Evolutionary conservation across 2,797 vertebrate genomes (phyloP), one percentile per base, ranked within the genome.

Genomic region (Acanthurus lineatus): DNA sequence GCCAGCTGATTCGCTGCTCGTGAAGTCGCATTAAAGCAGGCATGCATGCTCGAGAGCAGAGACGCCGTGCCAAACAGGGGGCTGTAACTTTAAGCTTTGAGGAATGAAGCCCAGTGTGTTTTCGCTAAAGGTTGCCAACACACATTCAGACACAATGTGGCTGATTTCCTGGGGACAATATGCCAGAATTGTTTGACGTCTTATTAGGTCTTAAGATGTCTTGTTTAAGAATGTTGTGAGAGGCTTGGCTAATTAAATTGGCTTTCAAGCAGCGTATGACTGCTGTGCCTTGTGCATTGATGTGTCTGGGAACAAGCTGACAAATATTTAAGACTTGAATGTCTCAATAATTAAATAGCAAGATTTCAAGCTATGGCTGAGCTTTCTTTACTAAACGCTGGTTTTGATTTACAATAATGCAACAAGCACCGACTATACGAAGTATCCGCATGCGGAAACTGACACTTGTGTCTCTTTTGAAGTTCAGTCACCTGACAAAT

Each of bases 191-290:
- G 88, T 91, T 93, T 93, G 89, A 95, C 85, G 85, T 91, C 91
- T 93, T 92, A 92, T 94, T 93, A 92, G 86, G 86, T 86, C 82
- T 87, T 84, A 86, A 85, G 88, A 89, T 74, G 86, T 94, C 87
- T 92, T 83, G 82, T 91, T 92, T 86, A 84, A 85, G 85, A 88
- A 87, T 76, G 81, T 65, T 86, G 86, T 82, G 81, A 93, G 86
- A 91, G 82, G 80, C 86, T 91, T 77, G 85, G 85, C 90, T 94
- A 94, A 95, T 95, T 92, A 93, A 94, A 92, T 91, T 93, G 91
- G 92, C 92, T 90, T 84, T 80, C 83, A 85, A 85, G 86, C 89
- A 51, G 84, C 63, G 75, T 88, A 88, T 82, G 89, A 85, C 89
- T 90, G 88, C 68, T 70, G 78, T 80, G 89, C 84, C 87, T 91